phyloP scores from a whole-genome alignment of 1,140 invertebrate species.

The Anoplophora glabripennis region DNA sequence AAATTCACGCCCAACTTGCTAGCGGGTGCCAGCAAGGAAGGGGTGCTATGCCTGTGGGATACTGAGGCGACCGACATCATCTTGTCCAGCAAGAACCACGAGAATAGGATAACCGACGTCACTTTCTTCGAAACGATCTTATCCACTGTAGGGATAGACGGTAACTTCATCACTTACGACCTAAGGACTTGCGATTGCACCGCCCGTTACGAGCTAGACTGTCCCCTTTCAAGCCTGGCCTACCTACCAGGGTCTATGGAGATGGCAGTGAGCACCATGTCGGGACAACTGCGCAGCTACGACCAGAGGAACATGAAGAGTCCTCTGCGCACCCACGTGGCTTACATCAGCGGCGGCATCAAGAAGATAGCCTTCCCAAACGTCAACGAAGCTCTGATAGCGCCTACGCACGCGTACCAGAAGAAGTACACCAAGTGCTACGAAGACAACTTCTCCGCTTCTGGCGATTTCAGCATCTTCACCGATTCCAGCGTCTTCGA shows the following conservation, averaged over 20 bases:
- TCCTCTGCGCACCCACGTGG: conserved; percentile 21
- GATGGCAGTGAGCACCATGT: conserved; percentile 29
- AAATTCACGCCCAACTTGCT: conserved; percentile 24
- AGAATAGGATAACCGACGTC: conserved; percentile 27
- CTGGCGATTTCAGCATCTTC: conserved; percentile 21
- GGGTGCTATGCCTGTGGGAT: conserved; percentile 35
- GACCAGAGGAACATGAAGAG: conserved; percentile 30
- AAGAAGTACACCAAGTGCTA: conserved; percentile 5
- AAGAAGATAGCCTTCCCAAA: conserved; percentile 20
- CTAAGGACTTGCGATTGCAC: conserved; percentile 21
- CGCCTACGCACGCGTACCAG: neutral
- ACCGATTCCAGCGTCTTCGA: neutral
- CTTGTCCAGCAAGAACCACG: conserved; percentile 22
- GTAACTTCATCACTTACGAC: conserved; percentile 31
- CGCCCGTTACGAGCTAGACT: conserved; percentile 23
- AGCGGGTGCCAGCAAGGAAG: conserved; percentile 30
- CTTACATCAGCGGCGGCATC: conserved; percentile 19
- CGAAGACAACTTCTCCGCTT: conserved; percentile 22
- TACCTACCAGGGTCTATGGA: conserved; percentile 29
- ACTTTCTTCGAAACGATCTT: conserved; percentile 31
- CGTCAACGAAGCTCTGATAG: neutral
- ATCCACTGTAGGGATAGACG: conserved; percentile 29
- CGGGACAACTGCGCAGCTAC: conserved; percentile 33
- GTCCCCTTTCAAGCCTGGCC: conserved; percentile 27
- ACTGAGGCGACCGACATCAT: conserved; percentile 22